These are phyloP conservation scores for Drosophila helvetica DNA, from an alignment of 2,888 invertebrate genomes.

Conservation along the genomic window DNA sequence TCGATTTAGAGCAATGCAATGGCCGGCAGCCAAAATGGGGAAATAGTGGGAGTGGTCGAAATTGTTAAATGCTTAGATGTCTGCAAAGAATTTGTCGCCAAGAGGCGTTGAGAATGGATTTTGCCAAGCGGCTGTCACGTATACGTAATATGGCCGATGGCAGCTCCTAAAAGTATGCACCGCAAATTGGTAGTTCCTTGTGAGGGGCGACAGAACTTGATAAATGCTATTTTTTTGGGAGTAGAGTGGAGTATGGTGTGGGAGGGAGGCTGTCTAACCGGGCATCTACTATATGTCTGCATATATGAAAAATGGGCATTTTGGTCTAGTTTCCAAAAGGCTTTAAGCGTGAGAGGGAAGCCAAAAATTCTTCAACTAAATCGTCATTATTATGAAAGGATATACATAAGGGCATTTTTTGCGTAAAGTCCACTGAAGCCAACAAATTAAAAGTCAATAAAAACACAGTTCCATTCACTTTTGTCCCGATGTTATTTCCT, in stretches of 20 bases:
- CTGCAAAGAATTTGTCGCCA: slow-evolving; percentile 51
- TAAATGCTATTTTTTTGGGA: slow-evolving; percentile 30
- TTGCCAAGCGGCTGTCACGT: slow-evolving; percentile 34
- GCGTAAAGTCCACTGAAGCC: too few relatives aligned
- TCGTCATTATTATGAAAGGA: too few relatives aligned
- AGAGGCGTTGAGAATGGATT: slow-evolving; percentile 38
- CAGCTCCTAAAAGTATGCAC: slow-evolving; percentile 27
- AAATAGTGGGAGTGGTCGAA: slow-evolving; percentile 37
- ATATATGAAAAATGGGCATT: slow-evolving; percentile 24
- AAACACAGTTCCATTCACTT: too few relatives aligned
- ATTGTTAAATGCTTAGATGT: slow-evolving; percentile 52
- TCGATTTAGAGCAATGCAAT: slow-evolving; percentile 53
- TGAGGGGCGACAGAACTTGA: slow-evolving; percentile 17
- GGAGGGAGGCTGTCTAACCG: too few relatives aligned
- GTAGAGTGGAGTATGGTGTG: too few relatives aligned
- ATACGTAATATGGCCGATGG: slow-evolving; percentile 45
- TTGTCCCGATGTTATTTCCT: too few relatives aligned
- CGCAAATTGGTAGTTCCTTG: slow-evolving; percentile 10
- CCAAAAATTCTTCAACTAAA: too few relatives aligned
- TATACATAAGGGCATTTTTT: too few relatives aligned
- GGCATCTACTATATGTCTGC: not conserved
- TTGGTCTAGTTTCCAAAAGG: slow-evolving; percentile 20
- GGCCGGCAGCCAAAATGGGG: slow-evolving; percentile 28
- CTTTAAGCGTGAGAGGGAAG: not conserved
- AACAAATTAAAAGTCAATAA: too few relatives aligned